Base-by-base conservation (phyloP, 2,888 invertebrate genomes). In the Harmothoe impar region DNA sequence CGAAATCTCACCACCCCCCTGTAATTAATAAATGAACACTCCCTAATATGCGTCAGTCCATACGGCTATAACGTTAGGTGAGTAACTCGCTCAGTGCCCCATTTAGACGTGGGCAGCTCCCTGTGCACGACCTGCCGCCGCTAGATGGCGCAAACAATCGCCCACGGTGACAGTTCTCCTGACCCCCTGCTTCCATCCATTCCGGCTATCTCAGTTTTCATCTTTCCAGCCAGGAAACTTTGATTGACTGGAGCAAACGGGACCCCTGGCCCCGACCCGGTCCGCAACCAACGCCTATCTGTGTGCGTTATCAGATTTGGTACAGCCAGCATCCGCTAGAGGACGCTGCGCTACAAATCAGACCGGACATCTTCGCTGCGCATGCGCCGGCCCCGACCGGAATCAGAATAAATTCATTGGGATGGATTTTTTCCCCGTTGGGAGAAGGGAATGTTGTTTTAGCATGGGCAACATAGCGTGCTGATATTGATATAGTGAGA, bases 221-320 rank as follows among this genome's bases (percentile, higher is more conserved):
- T 86, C 86, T 86, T 86, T 86, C 86, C 86, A 86, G 56, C 29
- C 86, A 25, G 56, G 29, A 86, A 86, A 86, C 86, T 86, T 86
- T 86, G 86, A 86, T 86, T 86, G 86, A 86, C 86, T 86, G 15
- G 86, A 54, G 86, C 86, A 86, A 86, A 86, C 86, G 29, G 54
- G 86, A 86, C 54, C 86, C 54, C 23, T 52, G 86, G 86, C 54
- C 31, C 17, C 77, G 17, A 25, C 54, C 43, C 84, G 20, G 20
- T 15, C 43, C 84, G 33, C 84, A 35, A n/a, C 86, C 86, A 54
- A 56, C 31, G 86, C 86, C 86, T 86, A 86, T 86, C 86, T 52
- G 52, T 23, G 31, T n/a, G 86, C 84, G 29, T 43, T 84, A 84
- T 84, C 84, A 33, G 84, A 84, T 84, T 84, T 84, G 84, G n/a